Evolutionary conservation across 2,888 invertebrate species (phyloP).

Genomic region (Xestoiulus laeticollis): DNA sequence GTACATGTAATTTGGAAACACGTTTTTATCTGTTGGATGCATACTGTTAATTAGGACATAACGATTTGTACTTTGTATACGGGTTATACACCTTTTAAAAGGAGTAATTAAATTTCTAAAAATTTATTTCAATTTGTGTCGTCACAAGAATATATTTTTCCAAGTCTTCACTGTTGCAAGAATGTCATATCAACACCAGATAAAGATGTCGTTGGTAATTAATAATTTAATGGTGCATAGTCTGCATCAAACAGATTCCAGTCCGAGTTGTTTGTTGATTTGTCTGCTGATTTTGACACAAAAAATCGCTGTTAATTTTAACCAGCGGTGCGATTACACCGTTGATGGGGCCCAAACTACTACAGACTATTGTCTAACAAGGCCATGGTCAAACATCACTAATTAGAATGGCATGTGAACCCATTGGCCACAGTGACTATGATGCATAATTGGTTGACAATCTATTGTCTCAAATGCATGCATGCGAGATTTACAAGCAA

Average conservation of each 20-base stretch:
- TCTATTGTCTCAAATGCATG: slow-evolving; percentile 20
- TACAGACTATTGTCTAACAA: slow-evolving; percentile 27
- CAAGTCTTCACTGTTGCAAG: not conserved
- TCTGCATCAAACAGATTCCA: not conserved
- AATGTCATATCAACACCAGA: not conserved
- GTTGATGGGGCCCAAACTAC: not conserved
- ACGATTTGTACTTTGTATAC: not conserved
- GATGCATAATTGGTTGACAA: not conserved
- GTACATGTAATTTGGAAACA: not conserved
- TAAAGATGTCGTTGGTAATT: not conserved
- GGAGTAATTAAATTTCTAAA: not conserved
- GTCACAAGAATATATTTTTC: not conserved
- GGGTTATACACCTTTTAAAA: not conserved
- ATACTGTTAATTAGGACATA: not conserved
- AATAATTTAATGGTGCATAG: not conserved
- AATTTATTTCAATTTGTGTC: not conserved
- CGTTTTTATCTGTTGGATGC: not conserved
- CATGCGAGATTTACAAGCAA: not conserved
- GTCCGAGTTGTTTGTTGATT: not conserved
- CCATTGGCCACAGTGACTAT: not conserved
- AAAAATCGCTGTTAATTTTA: not conserved
- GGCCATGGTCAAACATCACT: not conserved
- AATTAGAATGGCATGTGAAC: not conserved
- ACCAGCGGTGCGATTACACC: not conserved
- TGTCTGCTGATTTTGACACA: not conserved